phyloP scores from a whole-genome alignment of 2,888 invertebrate species.

The Macroteleia sp. region DNA sequence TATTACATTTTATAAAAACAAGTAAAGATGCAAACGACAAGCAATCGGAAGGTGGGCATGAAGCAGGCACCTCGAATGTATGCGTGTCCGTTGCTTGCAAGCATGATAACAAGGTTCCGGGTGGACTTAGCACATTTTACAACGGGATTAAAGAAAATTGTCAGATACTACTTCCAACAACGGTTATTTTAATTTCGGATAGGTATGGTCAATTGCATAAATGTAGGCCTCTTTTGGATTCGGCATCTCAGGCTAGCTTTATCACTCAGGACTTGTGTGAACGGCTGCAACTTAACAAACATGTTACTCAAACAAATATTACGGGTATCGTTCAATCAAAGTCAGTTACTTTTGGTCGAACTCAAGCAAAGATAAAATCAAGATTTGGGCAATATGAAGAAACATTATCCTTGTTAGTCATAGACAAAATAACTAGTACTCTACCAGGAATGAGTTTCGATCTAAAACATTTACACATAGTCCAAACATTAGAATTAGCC shows the following conservation, averaged over 20 bases:
- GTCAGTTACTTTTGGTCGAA: background rate
- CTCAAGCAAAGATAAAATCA: background rate
- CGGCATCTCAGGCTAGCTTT: conserved; percentile 46
- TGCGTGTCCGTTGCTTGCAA: background rate
- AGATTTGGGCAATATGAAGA: background rate
- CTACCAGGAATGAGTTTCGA: background rate
- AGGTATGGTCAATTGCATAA: background rate
- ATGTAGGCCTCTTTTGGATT: conserved; percentile 47
- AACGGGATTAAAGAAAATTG: background rate
- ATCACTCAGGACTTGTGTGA: conserved; percentile 33
- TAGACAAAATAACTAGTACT: conserved; percentile 1
- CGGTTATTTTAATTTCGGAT: conserved; percentile 3
- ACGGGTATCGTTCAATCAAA: conserved; percentile 1
- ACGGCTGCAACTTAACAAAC: background rate
- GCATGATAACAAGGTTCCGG: background rate
- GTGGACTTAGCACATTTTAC: background rate
- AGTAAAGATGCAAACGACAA: no score
- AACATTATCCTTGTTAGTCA: background rate
- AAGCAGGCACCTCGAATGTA: background rate
- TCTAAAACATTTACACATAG: background rate
- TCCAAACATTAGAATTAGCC: background rate
- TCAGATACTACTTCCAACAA: conserved; percentile 12
- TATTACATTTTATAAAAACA: no score
- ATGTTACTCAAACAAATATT: background rate
- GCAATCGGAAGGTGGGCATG: no score